Evolutionary conservation across 2,888 invertebrate genomes (phyloP), one percentile per base, ranked within the genome.

Genomic region (Eueremaeus valkanovi): DNA sequence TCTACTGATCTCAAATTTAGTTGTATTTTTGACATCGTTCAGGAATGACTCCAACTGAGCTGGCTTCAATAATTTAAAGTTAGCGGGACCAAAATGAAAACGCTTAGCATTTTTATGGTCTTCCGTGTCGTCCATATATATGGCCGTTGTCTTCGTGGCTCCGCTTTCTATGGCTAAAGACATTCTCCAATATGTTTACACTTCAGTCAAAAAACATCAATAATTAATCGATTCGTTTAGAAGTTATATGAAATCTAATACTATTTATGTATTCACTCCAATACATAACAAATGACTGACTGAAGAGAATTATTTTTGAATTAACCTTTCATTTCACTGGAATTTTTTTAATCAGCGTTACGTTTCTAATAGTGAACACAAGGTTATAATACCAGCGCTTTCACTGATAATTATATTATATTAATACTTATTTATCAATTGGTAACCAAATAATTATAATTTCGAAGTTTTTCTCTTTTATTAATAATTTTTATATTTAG

Each of bases 91-190:
- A 45, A 72, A 75, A 18, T 75, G 58, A 40, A 49, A 72, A 2
- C 75, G 27, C 21, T 45, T 73, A 16, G 51, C 40, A 13, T 13
- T 73, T n/a, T 75, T 29, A 13, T 29, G 49, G n/a, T 51, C 27
- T 11, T 73, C 58, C 16, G 11, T 51, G 2, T 58, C 55, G 16
- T 1, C 24, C 8, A 75, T 55, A 63, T 42, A 73, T 18, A 75
- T 27, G 27, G 73, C 75, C n/a, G 73, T 73, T 33, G 75, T 72
- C n/a, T 33, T 36, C 1, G 75, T 58, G 36, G 75, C 75, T 3
- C 75, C 75, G 42, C 75, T 51, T 45, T 75, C 75, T 27, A 75
- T 72, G 0, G 75, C 75, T 27, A 75, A 45, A 29, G 75, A 66
- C 75, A 75, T 66, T 49, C 1, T 31, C n/a, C 24, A 58, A 45